phyloP scores from a whole-genome alignment of 2,888 invertebrate species.

The Drosophila melanocephala region DNA sequence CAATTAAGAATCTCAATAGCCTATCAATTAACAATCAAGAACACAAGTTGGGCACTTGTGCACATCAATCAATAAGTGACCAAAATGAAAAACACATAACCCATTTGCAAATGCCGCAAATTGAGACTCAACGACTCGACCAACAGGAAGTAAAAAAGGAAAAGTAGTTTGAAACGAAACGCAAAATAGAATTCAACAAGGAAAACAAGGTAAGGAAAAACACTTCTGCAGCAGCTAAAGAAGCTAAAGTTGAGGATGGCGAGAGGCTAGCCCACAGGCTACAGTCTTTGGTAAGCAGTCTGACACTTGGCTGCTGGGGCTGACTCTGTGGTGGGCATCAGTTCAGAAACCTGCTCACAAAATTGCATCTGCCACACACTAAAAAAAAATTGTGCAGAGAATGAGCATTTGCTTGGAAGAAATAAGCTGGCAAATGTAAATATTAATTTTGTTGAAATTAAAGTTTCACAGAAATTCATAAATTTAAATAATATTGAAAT shows the following conservation, averaged over 20 bases:
- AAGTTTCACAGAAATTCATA: neutral
- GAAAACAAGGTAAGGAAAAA: neutral
- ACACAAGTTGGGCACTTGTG: neutral
- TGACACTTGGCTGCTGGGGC: conserved; percentile 64
- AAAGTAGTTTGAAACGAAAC: conserved; percentile 2
- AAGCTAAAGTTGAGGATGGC: neutral
- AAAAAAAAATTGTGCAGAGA: neutral
- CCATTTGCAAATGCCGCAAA: conserved; percentile 30
- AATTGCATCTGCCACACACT: neutral
- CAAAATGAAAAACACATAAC: conserved; percentile 20
- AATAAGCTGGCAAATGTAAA: neutral
- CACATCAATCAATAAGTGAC: conserved; percentile 20
- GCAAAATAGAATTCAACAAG: conserved; percentile 1
- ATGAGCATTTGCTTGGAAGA: neutral
- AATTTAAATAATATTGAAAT: neutral
- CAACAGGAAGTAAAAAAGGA: neutral
- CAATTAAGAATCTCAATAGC: neutral
- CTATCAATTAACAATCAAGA: conserved; percentile 19
- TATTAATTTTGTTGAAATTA: neutral
- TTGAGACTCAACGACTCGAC: neutral
- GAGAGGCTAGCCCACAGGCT: conserved; percentile 44
- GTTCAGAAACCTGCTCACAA: neutral
- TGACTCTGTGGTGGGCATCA: conserved; percentile 57
- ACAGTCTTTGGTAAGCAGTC: conserved; percentile 53
- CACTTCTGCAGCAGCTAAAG: neutral